Evolutionary conservation across 2,888 invertebrate species (phyloP).

Genomic region (Endotricha flammealis): DNA sequence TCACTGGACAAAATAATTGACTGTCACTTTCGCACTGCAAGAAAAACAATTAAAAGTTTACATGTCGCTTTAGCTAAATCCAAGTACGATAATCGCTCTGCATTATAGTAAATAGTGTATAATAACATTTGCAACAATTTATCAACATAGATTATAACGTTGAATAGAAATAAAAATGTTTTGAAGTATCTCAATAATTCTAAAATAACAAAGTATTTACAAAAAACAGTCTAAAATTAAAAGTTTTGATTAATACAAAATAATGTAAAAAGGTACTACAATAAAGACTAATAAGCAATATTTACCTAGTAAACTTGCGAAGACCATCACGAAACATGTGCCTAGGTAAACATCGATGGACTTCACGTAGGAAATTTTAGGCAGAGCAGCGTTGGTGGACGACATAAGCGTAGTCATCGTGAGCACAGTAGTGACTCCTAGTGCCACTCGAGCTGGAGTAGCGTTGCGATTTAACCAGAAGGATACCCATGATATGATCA

Average conservation of each 20-base stretch:
- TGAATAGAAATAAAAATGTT: no score
- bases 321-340: slow-evolving; percentile 99
- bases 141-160: no score
- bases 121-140: no score
- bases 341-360: slow-evolving; percentile 98
- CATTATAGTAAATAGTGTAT: slow-evolving; percentile 10
- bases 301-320: slow-evolving; percentile 96
- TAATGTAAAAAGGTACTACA: no score
- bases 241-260: no score
- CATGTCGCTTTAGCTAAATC: slow-evolving; percentile 11
- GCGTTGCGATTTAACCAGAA: slow-evolving; percentile 98
- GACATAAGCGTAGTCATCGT: slow-evolving; percentile 99
- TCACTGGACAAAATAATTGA: background rate
- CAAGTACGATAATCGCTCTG: slow-evolving; percentile 21
- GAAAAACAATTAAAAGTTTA: background rate
- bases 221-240: no score
- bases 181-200: no score
- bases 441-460: slow-evolving; percentile 94
- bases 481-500: slow-evolving; percentile 98
- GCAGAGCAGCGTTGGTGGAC: slow-evolving; percentile 96
- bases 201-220: no score
- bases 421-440: slow-evolving; percentile 96
- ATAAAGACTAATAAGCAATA: no score
- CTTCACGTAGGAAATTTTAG: slow-evolving; percentile 98
- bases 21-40: slow-evolving; percentile 8